These are phyloP conservation scores for Halichoerus grypus DNA, from an alignment of 2,113 vertebrate species.

Conservation along the genomic window DNA sequence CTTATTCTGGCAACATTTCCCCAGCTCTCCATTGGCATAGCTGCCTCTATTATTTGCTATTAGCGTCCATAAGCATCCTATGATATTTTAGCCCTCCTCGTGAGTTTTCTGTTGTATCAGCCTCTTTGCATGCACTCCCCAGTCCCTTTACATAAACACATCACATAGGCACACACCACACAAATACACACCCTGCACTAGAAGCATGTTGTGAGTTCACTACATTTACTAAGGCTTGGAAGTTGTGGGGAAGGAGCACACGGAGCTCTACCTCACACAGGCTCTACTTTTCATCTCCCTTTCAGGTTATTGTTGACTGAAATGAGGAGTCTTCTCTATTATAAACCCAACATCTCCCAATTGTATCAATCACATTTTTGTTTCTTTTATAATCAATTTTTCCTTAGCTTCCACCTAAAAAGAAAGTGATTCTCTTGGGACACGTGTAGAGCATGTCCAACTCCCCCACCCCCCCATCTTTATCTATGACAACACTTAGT, in stretches of 20 bases:
- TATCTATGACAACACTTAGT: neutral
- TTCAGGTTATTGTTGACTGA: neutral
- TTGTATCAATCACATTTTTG: neutral
- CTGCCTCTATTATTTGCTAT: neutral
- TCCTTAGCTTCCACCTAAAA: neutral
- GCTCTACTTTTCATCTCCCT: neutral
- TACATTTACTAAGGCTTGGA: neutral
- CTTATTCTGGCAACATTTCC: neutral
- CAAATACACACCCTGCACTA: too few relatives aligned
- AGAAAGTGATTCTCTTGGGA: neutral
- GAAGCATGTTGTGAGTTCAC: neutral
- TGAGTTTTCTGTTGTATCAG: neutral
- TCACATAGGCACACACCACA: fast-evolving
- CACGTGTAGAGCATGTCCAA: neutral
- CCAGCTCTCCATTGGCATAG: neutral
- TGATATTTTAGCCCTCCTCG: neutral
- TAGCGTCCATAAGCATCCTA: neutral
- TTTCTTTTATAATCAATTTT: neutral
- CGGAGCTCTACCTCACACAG: too few relatives aligned
- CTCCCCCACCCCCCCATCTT: neutral
- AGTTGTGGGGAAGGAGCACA: too few relatives aligned
- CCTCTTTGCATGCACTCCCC: neutral
- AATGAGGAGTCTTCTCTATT: neutral
- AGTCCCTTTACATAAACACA: neutral
- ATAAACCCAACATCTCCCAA: neutral